Base-by-base conservation (phyloP, 2,797 vertebrate species). In the Lindbergichthys nudifrons region DNA sequence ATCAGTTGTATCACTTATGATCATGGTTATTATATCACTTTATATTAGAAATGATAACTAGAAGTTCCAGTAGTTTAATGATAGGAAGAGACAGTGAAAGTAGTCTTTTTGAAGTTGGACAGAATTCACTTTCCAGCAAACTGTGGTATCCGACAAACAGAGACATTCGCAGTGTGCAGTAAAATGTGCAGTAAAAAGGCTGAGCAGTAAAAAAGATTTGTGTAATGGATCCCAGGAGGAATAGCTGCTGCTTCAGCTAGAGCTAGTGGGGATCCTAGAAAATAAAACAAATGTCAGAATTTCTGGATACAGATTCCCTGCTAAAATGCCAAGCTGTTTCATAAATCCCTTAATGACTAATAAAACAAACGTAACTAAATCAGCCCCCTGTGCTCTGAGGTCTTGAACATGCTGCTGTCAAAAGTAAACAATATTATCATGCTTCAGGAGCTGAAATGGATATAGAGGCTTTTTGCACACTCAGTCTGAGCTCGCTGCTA, bases 361-460 rank as follows among this genome's bases (percentile, higher is more conserved):
- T 12, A n/a, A 0, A 48, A 36, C 46, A 12, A 5, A 42, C 23
- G 10, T 46, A 46, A 46, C 42, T 15, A 1, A n/a, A 8, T 2
- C 42, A 11, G 52, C 8, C 23, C 1, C 1, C 15, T 39, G 50
- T 53, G 2, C 13, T 41, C 10, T 8, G 32, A 56, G 56, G 21
- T 78, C 42, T 52, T 48, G 18, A 6, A 32, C 52, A 30, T 47
- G 61, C 39, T 45, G 41, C 36, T 76, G 46, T 80, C 42, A 21
- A 48, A 66, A 16, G 46, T 32, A 63, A 73, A 65, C 50, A 47
- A 30, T 45, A 79, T 76, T 53, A 43, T 52, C 16, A 57, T 53
- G 51, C 48, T 77, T 75, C 54, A 23, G 56, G 47, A 56, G 32
- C 58, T 68, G 52, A 56, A 54, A 58, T 59, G 46, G 51, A 73